Conservation (phyloP, 2,113 vertebrate species). For the Alectura lathami region DNA sequence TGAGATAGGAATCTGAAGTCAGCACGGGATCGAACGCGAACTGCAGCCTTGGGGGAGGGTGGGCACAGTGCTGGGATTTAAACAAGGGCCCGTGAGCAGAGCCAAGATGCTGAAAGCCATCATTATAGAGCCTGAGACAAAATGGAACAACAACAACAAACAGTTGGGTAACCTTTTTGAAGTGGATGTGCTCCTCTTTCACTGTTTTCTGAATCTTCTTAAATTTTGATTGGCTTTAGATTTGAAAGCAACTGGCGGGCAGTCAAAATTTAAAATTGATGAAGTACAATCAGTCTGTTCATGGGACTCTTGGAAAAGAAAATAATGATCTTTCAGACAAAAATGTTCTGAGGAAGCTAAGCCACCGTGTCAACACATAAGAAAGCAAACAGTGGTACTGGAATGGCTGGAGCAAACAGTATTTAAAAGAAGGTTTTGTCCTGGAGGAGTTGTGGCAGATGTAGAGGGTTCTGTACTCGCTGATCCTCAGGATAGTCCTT, state of each 20-base stretch:
- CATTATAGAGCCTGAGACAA: slow-evolving; percentile 47
- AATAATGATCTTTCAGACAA: slow-evolving; percentile 62
- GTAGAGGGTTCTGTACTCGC: neutral
- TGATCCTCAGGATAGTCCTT: neutral
- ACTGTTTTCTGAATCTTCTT: slow-evolving; percentile 32
- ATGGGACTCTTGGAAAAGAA: slow-evolving; percentile 54
- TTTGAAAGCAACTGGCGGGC: slow-evolving; percentile 57
- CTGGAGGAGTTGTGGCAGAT: neutral
- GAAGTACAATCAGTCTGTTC: slow-evolving; percentile 57
- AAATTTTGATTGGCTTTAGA: slow-evolving; percentile 59
- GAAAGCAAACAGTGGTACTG: slow-evolving; percentile 33
- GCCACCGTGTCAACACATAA: slow-evolving; percentile 44
- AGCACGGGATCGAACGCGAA: neutral
- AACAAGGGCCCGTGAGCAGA: slow-evolving; percentile 18
- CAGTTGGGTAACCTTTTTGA: slow-evolving; percentile 49
- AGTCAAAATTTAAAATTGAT: slow-evolving; percentile 53
- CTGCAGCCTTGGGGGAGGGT: neutral
- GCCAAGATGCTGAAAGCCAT: slow-evolving; percentile 54
- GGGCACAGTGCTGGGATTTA: neutral
- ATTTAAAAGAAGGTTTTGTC: slow-evolving; percentile 43
- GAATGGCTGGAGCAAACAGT: neutral
- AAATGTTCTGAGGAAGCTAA: slow-evolving; percentile 61
- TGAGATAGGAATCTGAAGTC: neutral
- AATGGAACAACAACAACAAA: slow-evolving; percentile 43
- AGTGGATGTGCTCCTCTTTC: slow-evolving; percentile 49